Conservation (phyloP, 2,888 invertebrate species). For the Nomada fabriciana region DNA sequence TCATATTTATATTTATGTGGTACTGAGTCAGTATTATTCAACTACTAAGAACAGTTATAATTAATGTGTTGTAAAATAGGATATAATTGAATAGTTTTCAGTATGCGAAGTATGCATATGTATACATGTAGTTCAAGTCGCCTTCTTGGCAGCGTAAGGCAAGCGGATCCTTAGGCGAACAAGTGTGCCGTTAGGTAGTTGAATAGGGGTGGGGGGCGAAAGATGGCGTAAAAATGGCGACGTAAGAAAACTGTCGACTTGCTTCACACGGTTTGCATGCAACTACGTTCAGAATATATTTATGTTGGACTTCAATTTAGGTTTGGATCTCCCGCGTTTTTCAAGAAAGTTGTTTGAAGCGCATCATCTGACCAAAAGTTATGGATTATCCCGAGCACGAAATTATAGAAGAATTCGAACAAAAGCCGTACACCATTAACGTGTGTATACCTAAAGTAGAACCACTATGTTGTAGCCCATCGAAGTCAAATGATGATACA, state of each 20-base stretch:
- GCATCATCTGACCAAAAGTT: neutral
- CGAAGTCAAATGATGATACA: conserved; percentile 13
- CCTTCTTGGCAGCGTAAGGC: no score
- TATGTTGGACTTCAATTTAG: conserved; percentile 29
- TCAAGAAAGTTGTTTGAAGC: conserved; percentile 35
- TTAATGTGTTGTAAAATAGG: no score
- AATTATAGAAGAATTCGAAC: neutral
- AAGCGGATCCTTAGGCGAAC: neutral
- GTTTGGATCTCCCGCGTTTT: conserved; percentile 8
- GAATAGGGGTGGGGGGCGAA: neutral
- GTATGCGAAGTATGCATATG: neutral
- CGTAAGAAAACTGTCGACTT: conserved; percentile 37
- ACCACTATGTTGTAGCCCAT: conserved; percentile 12
- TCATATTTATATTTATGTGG: no score
- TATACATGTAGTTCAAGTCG: neutral
- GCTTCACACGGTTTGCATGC: neutral
- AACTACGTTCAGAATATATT: conserved; percentile 30
- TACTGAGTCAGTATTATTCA: no score
- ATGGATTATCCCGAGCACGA: neutral
- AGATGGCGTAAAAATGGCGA: conserved; percentile 5
- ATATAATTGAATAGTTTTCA: no score
- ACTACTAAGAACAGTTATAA: no score
- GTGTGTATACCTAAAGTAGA: conserved; percentile 54
- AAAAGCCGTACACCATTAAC: neutral
- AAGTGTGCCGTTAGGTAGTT: no score